Conservation (phyloP, 2,113 vertebrate species). For the Mirza zaza region DNA sequence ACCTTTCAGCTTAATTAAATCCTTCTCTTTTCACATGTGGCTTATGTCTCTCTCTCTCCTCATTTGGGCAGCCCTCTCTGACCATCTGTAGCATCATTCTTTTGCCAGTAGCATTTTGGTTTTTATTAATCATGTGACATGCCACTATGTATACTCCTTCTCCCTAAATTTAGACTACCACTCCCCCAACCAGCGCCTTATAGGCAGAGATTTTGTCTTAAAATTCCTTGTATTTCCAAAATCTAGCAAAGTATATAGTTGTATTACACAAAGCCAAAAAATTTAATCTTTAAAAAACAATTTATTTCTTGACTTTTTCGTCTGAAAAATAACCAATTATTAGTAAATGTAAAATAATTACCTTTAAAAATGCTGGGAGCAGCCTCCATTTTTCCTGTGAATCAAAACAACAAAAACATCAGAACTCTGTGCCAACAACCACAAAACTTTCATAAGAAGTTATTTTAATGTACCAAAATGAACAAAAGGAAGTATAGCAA, state of each 20-base stretch:
- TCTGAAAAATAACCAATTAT: conserved; percentile 46
- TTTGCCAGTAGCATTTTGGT: neutral
- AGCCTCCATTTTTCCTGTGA: conserved; percentile 98
- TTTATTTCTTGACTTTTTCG: neutral
- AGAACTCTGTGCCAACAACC: neutral
- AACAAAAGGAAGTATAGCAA: neutral
- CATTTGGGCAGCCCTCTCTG: neutral
- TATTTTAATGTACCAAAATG: neutral
- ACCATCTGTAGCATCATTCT: neutral
- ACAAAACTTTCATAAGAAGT: neutral
- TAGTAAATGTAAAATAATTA: conserved; percentile 78
- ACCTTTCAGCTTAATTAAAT: neutral
- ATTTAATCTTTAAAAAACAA: neutral
- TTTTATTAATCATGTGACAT: neutral
- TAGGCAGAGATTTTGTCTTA: neutral
- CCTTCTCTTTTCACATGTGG: neutral
- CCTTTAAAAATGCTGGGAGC: conserved; percentile 97
- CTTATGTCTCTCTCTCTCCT: neutral
- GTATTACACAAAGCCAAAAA: neutral
- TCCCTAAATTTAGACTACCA: neutral
- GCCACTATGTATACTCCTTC: neutral
- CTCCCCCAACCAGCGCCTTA: neutral
- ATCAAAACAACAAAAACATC: conserved; percentile 47
- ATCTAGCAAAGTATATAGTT: neutral
- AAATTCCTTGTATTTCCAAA: neutral